Evolutionary conservation across 2,888 invertebrate genomes (phyloP).

Genomic region (Drosophila mercatorum): DNA sequence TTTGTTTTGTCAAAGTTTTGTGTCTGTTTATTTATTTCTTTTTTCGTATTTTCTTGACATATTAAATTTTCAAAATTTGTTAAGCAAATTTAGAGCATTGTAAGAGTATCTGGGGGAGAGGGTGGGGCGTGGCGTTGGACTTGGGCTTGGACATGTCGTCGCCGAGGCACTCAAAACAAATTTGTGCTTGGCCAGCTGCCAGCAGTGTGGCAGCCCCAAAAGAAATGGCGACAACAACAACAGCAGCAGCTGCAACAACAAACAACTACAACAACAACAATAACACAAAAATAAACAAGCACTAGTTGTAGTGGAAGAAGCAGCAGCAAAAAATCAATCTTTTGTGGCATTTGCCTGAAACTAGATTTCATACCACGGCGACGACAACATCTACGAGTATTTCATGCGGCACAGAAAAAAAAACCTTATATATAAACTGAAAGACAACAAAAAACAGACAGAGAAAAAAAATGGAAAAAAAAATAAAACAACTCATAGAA

Average conservation of each 20-base stretch:
- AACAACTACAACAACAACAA: slow-evolving; percentile 34
- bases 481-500: slow-evolving; percentile 36
- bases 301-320: slow-evolving; percentile 29
- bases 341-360: slow-evolving; percentile 75
- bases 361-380: slow-evolving; percentile 62
- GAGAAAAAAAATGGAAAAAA: slow-evolving; percentile 13
- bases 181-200: slow-evolving; percentile 73
- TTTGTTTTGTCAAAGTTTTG: slow-evolving; percentile 41
- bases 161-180: slow-evolving; percentile 76
- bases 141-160: slow-evolving; percentile 73
- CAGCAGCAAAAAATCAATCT: slow-evolving; percentile 68
- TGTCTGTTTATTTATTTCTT: background rate
- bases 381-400: slow-evolving; percentile 55
- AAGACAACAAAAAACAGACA: slow-evolving; percentile 28
- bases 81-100: slow-evolving; percentile 49
- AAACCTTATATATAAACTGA: slow-evolving; percentile 10
- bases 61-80: slow-evolving; percentile 46
- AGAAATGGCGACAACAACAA: slow-evolving; percentile 27
- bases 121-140: slow-evolving; percentile 2
- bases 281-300: slow-evolving; percentile 33
- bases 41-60: slow-evolving; percentile 10
- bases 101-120: slow-evolving; percentile 10
- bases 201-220: slow-evolving; percentile 47
- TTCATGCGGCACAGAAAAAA: slow-evolving; percentile 50
- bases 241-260: slow-evolving; percentile 19